Percentiles rank a stretch among this genome's conserved stretches.
Evolutionary conservation across 2,888 invertebrate species (phyloP).

Genomic region (Tetrapedia diversipes): DNA sequence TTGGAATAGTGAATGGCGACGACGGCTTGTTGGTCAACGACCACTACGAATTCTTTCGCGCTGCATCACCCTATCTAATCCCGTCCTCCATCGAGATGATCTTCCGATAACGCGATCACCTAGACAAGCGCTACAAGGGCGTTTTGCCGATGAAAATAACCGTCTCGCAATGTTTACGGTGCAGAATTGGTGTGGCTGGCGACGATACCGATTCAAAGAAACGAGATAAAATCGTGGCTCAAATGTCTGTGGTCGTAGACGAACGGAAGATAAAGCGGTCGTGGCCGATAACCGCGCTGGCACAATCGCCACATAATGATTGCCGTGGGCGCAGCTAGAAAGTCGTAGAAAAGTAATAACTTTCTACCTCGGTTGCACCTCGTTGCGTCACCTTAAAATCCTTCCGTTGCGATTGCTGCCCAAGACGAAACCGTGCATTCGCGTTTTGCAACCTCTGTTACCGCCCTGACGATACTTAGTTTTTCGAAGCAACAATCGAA

Average conservation of each 20-base stretch:
- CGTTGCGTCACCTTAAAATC: constrained; percentile 31
- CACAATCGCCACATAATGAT: constrained; percentile 47
- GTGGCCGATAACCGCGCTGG: constrained; percentile 29
- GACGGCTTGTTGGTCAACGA: background rate
- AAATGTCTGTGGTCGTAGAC: constrained; percentile 3
- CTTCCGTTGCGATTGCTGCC: constrained; percentile 14
- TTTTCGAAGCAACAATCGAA: too few species aligned
- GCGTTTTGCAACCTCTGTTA: background rate
- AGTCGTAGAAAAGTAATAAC: constrained; percentile 54
- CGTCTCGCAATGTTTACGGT: too few species aligned
- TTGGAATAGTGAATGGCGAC: background rate
- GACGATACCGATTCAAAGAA: background rate
- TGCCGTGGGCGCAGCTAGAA: constrained; percentile 60
- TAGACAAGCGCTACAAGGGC: background rate
- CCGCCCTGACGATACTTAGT: background rate
- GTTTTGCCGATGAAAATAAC: background rate
- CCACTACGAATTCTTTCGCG: background rate
- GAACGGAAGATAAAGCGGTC: constrained; percentile 30
- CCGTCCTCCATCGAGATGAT: background rate
- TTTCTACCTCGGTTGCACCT: constrained; percentile 39
- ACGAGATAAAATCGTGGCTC: constrained; percentile 33
- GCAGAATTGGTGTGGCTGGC: constrained; percentile 18
- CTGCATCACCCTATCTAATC: background rate
- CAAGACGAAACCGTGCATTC: too few species aligned
- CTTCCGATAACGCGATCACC: background rate